Evolutionary conservation across 2,113 vertebrate species (phyloP), one percentile per base, ranked within the genome.

Genomic region (Centropus unirufus): DNA sequence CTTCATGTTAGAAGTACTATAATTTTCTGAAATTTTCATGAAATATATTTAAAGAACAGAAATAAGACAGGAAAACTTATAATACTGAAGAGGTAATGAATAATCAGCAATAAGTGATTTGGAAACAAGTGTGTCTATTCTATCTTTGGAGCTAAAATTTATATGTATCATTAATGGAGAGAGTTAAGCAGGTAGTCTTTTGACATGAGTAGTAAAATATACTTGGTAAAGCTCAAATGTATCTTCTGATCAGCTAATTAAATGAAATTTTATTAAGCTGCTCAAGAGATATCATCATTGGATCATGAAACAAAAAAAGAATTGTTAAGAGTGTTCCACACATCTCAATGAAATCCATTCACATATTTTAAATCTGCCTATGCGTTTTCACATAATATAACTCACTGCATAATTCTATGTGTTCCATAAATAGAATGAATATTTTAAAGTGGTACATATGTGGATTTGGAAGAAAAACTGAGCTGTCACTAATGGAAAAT

Each of bases 401-500:
- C 44, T 95, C 67, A 26, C 70, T 86, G 70, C 68, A 91, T 63
- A 92, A 72, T 94, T 93, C 77, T 90, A 0, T 76, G 82, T 75
- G 72, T 68, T 89, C 68, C 78, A 73, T 82, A 93, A 97, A 96
- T 92, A 87, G 87, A 93, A 70, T 82, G 89, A 91, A 92, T 93
- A 91, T 94, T 96, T 97, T 87, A 69, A 88, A 95, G 49, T 88
- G 44, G 22, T 88, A 69, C 94, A 87, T 95, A 74, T 95, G 91
- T 92, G 92, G 84, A 89, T 96, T 96, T 96, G 89, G 92, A 96
- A 95, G 78, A 83, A 93, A 92, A 93, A 81, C 66, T 86, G 76
- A 92, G 74, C 93, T 96, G 92, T 95, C 94, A 96, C 77, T 93
- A 90, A 80, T 3, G 1, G 83, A 89, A 91, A 95, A 97, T 96